Evolutionary conservation across 2,888 invertebrate genomes (phyloP).

Genomic region (Hirtodrosophila duncani): DNA sequence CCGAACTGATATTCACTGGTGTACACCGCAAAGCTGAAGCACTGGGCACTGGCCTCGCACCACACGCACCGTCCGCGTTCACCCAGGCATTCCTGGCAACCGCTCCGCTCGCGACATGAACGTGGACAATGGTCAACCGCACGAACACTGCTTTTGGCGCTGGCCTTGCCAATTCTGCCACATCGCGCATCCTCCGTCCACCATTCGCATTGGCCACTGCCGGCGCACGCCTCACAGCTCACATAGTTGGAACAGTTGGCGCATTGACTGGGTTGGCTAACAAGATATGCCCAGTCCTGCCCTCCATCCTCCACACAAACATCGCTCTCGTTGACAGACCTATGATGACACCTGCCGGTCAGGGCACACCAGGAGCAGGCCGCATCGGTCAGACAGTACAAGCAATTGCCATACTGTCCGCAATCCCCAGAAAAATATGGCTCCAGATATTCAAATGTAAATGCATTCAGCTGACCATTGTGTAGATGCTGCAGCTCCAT

Average conservation of each 20-base stretch:
- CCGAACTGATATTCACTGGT: slow-evolving; percentile 96
- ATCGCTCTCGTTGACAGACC: slow-evolving; percentile 83
- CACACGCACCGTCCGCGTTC: slow-evolving; percentile 94
- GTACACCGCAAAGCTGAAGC: slow-evolving; percentile 97
- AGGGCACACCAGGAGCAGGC: slow-evolving; percentile 95
- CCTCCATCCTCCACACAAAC: slow-evolving; percentile 67
- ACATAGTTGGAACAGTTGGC: slow-evolving; percentile 93
- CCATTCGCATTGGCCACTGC: slow-evolving; percentile 89
- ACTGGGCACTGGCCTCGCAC: slow-evolving; percentile 95
- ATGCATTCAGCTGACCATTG: slow-evolving; percentile 87
- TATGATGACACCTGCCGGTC: slow-evolving; percentile 84
- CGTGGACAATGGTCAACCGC: slow-evolving; percentile 85
- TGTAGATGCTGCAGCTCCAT: slow-evolving; percentile 89
- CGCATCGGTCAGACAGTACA: slow-evolving; percentile 92
- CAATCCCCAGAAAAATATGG: slow-evolving; percentile 91
- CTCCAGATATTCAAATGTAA: slow-evolving; percentile 93
- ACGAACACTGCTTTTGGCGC: slow-evolving; percentile 84
- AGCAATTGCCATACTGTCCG: slow-evolving; percentile 87
- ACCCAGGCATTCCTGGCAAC: slow-evolving; percentile 90
- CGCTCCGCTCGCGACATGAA: slow-evolving; percentile 87
- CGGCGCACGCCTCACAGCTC: slow-evolving; percentile 91
- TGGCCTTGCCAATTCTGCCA: slow-evolving; percentile 86
- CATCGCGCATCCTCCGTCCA: slow-evolving; percentile 93
- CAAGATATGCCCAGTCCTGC: slow-evolving; percentile 85
- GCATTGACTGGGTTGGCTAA: slow-evolving; percentile 89